Base-by-base conservation (phyloP, 2,113 vertebrate genomes). In the Typhlomys cinereus region DNA sequence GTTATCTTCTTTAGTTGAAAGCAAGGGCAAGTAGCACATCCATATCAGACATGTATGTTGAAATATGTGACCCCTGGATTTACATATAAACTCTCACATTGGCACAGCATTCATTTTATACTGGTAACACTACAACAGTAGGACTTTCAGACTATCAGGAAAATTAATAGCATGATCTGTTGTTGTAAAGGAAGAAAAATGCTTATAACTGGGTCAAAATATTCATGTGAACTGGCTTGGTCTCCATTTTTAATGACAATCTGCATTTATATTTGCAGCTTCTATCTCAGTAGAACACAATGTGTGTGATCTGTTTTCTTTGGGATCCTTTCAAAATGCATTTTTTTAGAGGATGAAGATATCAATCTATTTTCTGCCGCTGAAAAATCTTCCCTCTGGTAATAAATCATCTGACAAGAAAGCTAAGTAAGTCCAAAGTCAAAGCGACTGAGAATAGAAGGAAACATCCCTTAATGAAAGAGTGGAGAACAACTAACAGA, bases 191-290 rank as follows among this genome's bases (percentile, higher is more conserved):
- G 31, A 92, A 90, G 31, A 89, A 90, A 92, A 90, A 46, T 79
- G 75, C 39, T 93, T 88, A 74, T 66, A 93, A 88, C 74, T 82
- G 39, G 46, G 52, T 14, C 25, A 82, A 90, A 95, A 90, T 90
- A 92, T 50, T 94, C 86, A 92, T 64, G 92, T 78, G 59, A 80
- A 89, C 50, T 74, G 41, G 31, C 34, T 44, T 91, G 48, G 50
- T 86, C 52, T 89, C 64, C 92, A 92, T 75, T 90, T 93, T 91
- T 94, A 95, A 95, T 92, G 90, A 79, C 81, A 81, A 95, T 90
- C 89, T 86, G 85, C 78, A 78, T 94, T 59, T 88, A 95, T 92
- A 93, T 92, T 94, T 85, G 92, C 34, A 86, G 52, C 39, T 74
- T 88, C 83, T 86, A 86, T 75, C 83, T 80, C 62, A 52, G 52